Conservation (phyloP, 2,888 invertebrate species). For the Lycophotia porphyrea region DNA sequence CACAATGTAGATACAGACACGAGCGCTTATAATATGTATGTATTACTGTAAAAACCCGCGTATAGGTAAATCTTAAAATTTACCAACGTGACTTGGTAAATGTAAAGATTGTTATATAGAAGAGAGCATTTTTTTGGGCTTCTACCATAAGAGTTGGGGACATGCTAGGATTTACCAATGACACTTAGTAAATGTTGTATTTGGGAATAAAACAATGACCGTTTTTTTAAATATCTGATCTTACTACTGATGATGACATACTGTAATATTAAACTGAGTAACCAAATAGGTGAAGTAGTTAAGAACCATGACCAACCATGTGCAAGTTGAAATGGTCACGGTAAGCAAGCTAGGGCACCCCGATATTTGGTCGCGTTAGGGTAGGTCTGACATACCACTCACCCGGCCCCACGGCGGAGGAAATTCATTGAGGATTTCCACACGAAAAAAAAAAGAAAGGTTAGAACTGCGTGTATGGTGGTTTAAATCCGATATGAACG, state of each 20-base stretch:
- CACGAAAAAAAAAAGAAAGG: no score
- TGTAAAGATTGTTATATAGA: neutral
- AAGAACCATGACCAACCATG: no score
- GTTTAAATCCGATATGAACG: no score
- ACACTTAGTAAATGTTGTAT: neutral
- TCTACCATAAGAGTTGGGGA: neutral
- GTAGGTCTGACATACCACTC: no score
- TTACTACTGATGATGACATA: neutral
- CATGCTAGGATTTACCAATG: neutral
- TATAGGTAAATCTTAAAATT: neutral
- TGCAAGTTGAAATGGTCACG: neutral
- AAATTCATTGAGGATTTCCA: no score
- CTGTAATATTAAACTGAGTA: neutral
- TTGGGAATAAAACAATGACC: neutral
- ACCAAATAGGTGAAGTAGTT: neutral
- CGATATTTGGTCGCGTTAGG: no score
- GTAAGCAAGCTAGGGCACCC: neutral
- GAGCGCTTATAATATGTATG: neutral
- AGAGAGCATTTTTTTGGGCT: neutral
- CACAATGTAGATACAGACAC: conserved; percentile 8
- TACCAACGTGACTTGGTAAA: neutral
- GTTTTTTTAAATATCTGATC: neutral
- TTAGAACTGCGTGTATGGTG: no score
- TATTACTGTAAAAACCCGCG: neutral
- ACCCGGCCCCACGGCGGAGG: no score